Evolutionary conservation across 2,888 invertebrate species (phyloP), one percentile per base, ranked within the genome.

Genomic region (Drosophila quasianomalipes): DNA sequence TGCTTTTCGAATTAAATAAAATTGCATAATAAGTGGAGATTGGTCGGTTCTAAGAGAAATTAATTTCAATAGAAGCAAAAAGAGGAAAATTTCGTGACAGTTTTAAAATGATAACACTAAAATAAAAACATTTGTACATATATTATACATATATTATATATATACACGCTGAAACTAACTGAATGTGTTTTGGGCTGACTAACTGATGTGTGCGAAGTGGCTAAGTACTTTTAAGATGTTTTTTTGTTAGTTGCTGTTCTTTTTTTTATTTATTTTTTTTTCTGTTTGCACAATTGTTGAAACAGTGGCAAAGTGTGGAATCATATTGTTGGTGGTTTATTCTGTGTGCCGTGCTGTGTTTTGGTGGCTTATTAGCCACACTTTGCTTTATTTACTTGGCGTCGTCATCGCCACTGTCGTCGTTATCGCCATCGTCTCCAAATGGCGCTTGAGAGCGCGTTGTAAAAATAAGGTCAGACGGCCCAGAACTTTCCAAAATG

Each of bases 401-500:
- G 57, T 78, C 78, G 61, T 79, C 77, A 65, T 76, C 66, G 47
- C 33, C 51, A 28, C 39, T n/a, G 58, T 52, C 64, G 55, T 52
- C 49, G 51, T 47, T 64, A 66, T 62, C 58, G 71, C 37, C 35
- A 47, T 28, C 55, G 37, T 47, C 51, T 57, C 55, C 26, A 70
- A 81, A 61, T 82, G 75, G 70, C 70, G 83, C 76, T 74, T 66
- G 55, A 54, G 55, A 68, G 75, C 76, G 57, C 67, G 61, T 59
- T 52, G 67, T 19, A 4, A 16, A 61, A 85, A 88, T 88, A 82
- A 74, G 85, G 85, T 85, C 85, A 85, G 74, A 4, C 47, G 26
- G 57, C 77, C 71, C 60, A 89, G 86, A 85, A 85, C 85, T 89
- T 89, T 85, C 85, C 74, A 82, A 88, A 80, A 74, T 68, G 62